These are phyloP conservation scores for Epinephelus moara DNA, from an alignment of 2,113 vertebrate species.

Conservation along the genomic window DNA sequence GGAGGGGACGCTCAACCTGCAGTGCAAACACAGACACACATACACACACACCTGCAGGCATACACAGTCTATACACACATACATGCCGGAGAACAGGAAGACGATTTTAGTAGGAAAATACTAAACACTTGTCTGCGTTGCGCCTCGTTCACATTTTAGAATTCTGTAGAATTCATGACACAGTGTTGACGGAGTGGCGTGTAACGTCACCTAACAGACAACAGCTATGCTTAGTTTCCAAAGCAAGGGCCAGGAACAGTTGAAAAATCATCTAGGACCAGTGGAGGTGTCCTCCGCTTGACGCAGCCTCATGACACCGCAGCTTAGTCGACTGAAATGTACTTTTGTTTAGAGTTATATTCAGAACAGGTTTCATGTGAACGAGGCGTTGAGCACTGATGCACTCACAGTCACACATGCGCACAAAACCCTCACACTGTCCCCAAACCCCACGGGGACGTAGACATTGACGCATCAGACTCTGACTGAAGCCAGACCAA, in stretches of 20 bases:
- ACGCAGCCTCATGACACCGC: not conserved
- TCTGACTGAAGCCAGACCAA: slow-evolving; percentile 48
- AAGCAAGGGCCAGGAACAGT: slow-evolving; percentile 1
- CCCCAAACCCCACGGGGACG: not conserved
- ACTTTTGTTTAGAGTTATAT: not conserved
- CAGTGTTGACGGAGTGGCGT: slow-evolving; percentile 1
- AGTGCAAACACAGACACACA: slow-evolving; percentile 67
- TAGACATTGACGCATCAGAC: slow-evolving; percentile 24
- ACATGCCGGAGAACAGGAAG: slow-evolving; percentile 41
- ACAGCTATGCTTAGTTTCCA: slow-evolving; percentile 15
- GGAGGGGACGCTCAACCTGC: slow-evolving; percentile 38
- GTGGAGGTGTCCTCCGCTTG: slow-evolving; percentile 27
- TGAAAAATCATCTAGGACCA: not conserved
- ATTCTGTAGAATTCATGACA: not conserved
- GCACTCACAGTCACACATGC: slow-evolving; percentile 8
- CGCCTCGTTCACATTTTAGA: slow-evolving; percentile 48
- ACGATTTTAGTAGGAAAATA: slow-evolving; percentile 64
- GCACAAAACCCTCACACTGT: slow-evolving; percentile 32
- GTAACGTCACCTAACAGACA: slow-evolving; percentile 19
- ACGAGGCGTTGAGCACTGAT: slow-evolving; percentile 15
- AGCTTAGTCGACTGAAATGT: slow-evolving; percentile 28
- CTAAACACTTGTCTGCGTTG: slow-evolving; percentile 42
- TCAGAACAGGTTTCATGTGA: slow-evolving; percentile 31
- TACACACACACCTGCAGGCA: slow-evolving; percentile 26
- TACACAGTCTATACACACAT: slow-evolving; percentile 26